These are phyloP conservation scores for Melipona quadrifasciata DNA, from an alignment of 1,140 invertebrate genomes.

Conservation along the genomic window DNA sequence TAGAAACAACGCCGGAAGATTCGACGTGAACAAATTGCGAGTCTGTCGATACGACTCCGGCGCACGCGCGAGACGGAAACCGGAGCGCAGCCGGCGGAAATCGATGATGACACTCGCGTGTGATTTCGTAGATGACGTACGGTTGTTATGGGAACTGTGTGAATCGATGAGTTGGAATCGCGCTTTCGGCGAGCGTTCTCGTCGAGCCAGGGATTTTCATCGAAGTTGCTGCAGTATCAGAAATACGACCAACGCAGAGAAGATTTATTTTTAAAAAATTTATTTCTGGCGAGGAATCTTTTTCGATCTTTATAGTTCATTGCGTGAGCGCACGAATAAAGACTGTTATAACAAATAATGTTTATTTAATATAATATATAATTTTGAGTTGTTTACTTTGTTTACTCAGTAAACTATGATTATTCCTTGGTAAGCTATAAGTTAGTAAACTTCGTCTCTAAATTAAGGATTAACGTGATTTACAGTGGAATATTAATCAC, in stretches of 20 bases:
- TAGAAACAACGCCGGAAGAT: neutral
- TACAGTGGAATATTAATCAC: too few species aligned
- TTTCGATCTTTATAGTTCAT: too few species aligned
- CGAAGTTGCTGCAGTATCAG: too few species aligned
- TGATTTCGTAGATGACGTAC: neutral
- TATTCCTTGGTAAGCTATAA: too few species aligned
- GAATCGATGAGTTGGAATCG: neutral
- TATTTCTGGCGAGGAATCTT: too few species aligned
- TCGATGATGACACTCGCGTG: conserved; percentile 26
- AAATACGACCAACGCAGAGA: neutral
- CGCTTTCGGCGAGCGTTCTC: neutral
- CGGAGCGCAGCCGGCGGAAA: conserved; percentile 15
- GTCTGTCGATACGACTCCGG: conserved; percentile 4
- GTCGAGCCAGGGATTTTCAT: too few species aligned
- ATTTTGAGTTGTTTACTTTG: too few species aligned
- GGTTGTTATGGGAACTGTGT: neutral
- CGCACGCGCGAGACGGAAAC: neutral
- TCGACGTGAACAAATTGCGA: neutral
- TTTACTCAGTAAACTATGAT: too few species aligned
- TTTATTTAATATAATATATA: too few species aligned
- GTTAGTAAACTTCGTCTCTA: too few species aligned
- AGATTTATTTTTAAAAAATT: neutral
- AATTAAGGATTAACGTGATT: too few species aligned
- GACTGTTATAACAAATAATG: too few species aligned
- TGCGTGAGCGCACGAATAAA: neutral